phyloP scores from a whole-genome alignment of 2,113 vertebrate species.

The Amphilophus citrinellus region DNA sequence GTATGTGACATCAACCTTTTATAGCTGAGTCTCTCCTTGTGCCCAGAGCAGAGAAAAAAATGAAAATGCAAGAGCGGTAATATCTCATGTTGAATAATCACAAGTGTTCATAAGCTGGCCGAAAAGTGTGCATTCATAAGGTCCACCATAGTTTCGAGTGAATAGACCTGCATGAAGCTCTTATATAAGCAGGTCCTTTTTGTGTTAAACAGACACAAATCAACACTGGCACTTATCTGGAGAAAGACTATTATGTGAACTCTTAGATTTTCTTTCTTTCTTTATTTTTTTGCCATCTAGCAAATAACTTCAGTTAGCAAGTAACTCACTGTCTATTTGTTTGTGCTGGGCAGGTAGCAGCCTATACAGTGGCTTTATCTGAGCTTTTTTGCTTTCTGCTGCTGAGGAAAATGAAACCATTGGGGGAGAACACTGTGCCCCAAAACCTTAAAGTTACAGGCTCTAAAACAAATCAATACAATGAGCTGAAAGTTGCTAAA shows the following conservation, averaged over 20 bases:
- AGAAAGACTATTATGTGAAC: neutral
- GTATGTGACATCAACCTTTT: neutral
- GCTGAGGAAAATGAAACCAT: neutral
- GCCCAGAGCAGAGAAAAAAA: neutral
- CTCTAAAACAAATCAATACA: neutral
- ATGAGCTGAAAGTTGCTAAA: neutral
- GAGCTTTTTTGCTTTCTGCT: neutral
- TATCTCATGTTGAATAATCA: neutral
- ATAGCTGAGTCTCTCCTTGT: neutral
- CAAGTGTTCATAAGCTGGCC: neutral
- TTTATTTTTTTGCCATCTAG: neutral
- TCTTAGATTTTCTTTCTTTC: neutral
- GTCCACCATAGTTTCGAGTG: neutral
- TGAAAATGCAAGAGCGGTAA: neutral
- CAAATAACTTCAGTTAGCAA: neutral
- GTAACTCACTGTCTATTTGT: neutral
- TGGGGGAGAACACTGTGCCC: neutral
- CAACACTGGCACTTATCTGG: neutral
- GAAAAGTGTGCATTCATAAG: neutral
- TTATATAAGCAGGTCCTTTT: neutral
- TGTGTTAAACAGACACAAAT: neutral
- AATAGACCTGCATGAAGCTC: neutral
- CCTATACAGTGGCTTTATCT: neutral
- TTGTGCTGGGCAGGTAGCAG: neutral
- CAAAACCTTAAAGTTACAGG: neutral